phyloP scores from a whole-genome alignment of 2,888 invertebrate genomes.

The Limnephilus rhombicus region DNA sequence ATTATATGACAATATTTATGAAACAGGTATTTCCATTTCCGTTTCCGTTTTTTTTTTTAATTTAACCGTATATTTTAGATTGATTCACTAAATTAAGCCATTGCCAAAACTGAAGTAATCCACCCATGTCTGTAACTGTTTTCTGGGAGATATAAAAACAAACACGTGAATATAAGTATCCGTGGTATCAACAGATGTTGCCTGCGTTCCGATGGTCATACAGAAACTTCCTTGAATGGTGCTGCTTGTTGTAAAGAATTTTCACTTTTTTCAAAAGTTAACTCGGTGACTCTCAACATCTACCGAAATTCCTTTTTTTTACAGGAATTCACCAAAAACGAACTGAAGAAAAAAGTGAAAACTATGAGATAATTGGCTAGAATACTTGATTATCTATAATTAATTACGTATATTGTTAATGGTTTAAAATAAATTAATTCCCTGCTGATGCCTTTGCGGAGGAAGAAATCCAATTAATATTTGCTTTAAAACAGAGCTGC shows the following conservation, averaged over 20 bases:
- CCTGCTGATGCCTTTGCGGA: conserved; percentile 26
- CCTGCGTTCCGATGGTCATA: conserved; percentile 9
- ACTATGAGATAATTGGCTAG: conserved; percentile 24
- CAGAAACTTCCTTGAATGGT: conserved; percentile 58
- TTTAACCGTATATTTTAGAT: neutral
- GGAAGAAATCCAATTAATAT: conserved; percentile 30
- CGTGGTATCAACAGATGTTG: neutral
- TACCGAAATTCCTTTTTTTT: neutral
- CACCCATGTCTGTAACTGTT: conserved; percentile 19
- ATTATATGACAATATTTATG: neutral
- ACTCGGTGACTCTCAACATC: neutral
- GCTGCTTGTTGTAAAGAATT: conserved; percentile 54
- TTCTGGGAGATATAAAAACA: conserved; percentile 13
- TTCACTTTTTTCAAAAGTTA: conserved; percentile 34
- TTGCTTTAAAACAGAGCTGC: conserved; percentile 29
- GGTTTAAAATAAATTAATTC: conserved; percentile 9
- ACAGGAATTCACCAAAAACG: neutral
- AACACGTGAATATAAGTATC: neutral
- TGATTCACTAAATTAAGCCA: neutral
- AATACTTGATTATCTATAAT: conserved; percentile 31
- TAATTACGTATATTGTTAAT: neutral
- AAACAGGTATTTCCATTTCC: neutral
- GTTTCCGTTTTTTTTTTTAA: no score
- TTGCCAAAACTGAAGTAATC: conserved; percentile 17
- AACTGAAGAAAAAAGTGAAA: conserved; percentile 33